Conservation (phyloP, 2,797 vertebrate genomes). For the Platalea minor region DNA sequence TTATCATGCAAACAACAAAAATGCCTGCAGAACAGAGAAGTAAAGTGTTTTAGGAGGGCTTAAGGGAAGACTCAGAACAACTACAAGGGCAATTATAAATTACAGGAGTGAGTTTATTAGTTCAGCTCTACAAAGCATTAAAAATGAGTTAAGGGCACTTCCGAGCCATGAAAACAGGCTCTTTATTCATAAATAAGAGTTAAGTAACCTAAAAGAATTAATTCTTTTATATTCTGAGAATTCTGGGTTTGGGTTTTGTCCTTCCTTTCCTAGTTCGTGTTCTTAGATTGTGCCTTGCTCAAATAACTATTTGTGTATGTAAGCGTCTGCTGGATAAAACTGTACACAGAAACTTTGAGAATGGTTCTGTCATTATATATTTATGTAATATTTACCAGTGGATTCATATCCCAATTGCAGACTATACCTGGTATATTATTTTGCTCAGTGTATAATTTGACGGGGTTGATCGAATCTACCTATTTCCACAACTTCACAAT, state of each 20-base stretch:
- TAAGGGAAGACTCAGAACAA: background rate
- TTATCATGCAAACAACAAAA: background rate
- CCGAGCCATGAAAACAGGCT: background rate
- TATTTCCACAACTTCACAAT: background rate
- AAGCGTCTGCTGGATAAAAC: background rate
- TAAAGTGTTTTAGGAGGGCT: background rate
- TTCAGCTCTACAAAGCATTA: background rate
- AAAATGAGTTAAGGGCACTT: background rate
- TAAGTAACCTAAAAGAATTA: background rate
- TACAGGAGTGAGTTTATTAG: background rate
- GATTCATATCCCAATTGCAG: background rate
- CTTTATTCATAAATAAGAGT: background rate
- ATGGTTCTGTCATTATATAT: background rate
- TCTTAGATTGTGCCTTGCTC: background rate
- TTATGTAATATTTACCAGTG: background rate
- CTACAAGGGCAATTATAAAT: background rate
- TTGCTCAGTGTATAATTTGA: background rate
- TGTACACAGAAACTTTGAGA: background rate
- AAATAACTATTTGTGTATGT: background rate
- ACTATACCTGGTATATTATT: background rate
- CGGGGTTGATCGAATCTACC: background rate
- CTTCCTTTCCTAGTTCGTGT: background rate
- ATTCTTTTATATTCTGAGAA: background rate
- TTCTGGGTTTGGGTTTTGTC: rapidly evolving
- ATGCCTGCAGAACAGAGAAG: background rate